phyloP scores from a whole-genome alignment of 2,888 invertebrate genomes.

The Pristionchus japonicus region DNA sequence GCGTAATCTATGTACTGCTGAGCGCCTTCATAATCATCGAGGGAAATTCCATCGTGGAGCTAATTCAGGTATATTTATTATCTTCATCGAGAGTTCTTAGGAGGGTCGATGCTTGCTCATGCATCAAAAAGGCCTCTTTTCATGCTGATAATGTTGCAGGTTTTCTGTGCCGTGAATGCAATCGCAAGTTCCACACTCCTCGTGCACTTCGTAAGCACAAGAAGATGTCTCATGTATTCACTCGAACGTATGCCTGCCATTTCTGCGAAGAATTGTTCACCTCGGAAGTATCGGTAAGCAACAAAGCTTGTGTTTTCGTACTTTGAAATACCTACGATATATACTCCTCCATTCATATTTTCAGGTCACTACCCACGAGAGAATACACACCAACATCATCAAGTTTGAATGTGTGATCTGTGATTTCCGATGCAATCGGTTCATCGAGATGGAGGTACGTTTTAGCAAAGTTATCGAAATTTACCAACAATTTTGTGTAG shows the following conservation, averaged over 20 bases:
- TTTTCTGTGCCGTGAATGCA: conserved; percentile 72
- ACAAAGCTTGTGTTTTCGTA: too few species aligned
- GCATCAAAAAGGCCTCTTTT: too few species aligned
- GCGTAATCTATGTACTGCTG: conserved; percentile 71
- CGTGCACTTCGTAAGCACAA: conserved; percentile 74
- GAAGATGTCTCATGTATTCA: conserved; percentile 75
- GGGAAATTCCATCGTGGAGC: conserved; percentile 67
- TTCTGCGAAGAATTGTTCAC: conserved; percentile 75
- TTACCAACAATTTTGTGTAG: background rate
- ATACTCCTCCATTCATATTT: too few species aligned
- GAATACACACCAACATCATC: conserved; percentile 75
- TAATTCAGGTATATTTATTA: conserved; percentile 70
- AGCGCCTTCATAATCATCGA: conserved; percentile 61
- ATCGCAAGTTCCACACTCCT: conserved; percentile 74
- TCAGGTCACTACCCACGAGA: conserved; percentile 72
- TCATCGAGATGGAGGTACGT: conserved; percentile 52
- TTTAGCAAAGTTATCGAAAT: too few species aligned
- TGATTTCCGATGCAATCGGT: conserved; percentile 59
- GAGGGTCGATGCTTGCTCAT: too few species aligned
- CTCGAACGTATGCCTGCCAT: conserved; percentile 74
- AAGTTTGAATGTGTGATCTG: conserved; percentile 73
- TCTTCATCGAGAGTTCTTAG: too few species aligned
- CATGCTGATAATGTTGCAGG: too few species aligned
- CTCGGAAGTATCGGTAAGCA: conserved; percentile 65
- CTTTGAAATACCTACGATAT: too few species aligned